A percentile compares a stretch with the other conserved stretches of the same genome.
Conservation (phyloP, 2,888 invertebrate genomes). For the Timandra comae region DNA sequence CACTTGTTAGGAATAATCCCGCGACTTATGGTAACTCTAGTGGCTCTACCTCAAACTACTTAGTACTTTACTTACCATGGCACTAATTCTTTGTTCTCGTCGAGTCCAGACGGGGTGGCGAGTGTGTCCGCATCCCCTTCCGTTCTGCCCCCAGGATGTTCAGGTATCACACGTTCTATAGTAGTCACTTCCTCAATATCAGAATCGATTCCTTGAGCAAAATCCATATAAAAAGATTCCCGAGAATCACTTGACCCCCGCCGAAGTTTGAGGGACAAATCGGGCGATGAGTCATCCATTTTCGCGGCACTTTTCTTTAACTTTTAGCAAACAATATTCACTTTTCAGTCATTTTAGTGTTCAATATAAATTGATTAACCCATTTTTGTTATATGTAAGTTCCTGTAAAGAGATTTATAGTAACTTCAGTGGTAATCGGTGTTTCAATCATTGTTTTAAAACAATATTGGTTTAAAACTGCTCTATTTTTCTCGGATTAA, state of each 20-base stretch:
- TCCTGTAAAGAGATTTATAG: no score
- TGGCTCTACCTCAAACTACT: no score
- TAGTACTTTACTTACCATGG: constrained; percentile 68
- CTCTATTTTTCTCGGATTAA: no score
- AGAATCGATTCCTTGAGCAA: constrained; percentile 92
- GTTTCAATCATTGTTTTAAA: no score
- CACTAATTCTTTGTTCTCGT: constrained; percentile 65
- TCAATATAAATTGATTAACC: constrained; percentile 16
- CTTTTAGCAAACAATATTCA: constrained; percentile 18
- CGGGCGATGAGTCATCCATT: constrained; percentile 88
- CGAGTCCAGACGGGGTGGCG: constrained; percentile 69
- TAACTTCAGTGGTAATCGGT: no score
- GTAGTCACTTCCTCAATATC: constrained; percentile 91
- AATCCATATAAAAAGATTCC: constrained; percentile 94
- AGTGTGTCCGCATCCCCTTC: constrained; percentile 70
- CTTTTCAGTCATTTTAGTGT: constrained; percentile 10
- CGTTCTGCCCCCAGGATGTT: constrained; percentile 61
- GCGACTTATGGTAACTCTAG: no score
- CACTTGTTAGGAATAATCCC: no score
- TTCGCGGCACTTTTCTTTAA: constrained; percentile 28
- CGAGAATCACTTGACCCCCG: constrained; percentile 91
- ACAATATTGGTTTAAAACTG: no score
- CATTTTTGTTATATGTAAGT: no score
- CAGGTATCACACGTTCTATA: constrained; percentile 76
- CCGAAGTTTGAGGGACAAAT: constrained; percentile 89